phyloP scores from a whole-genome alignment of 1,140 invertebrate genomes.

The Antheraea mylitta region DNA sequence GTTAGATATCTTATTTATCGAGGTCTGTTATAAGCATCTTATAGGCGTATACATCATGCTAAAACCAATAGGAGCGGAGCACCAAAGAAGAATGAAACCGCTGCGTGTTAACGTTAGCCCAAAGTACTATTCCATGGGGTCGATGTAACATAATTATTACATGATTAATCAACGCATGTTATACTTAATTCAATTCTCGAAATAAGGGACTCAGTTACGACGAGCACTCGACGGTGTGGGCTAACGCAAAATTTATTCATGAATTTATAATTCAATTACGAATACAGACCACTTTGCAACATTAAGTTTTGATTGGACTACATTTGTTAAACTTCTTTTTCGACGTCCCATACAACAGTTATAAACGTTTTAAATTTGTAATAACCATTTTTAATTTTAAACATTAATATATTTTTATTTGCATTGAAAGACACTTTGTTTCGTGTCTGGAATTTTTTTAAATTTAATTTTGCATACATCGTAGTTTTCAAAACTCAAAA shows the following conservation, averaged over 20 bases:
- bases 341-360: neutral
- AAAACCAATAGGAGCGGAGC: too few species aligned
- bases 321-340: conserved; percentile 21
- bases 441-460: too few species aligned
- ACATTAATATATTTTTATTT: neutral
- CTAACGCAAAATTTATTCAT: conserved; percentile 49
- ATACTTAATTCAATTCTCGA: neutral
- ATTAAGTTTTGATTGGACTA: conserved; percentile 30
- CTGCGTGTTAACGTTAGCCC: too few species aligned
- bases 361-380: neutral
- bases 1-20: too few species aligned
- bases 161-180: neutral
- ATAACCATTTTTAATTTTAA: neutral
- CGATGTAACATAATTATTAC: neutral
- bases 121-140: too few species aligned
- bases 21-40: too few species aligned
- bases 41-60: too few species aligned
- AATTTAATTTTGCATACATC: too few species aligned
- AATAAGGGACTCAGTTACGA: neutral
- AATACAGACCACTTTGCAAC: conserved; percentile 13
- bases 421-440: too few species aligned
- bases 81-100: too few species aligned
- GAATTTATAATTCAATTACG: conserved; percentile 54
- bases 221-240: neutral
- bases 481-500: too few species aligned